Evolutionary conservation across 2,797 vertebrate genomes (phyloP).

Genomic region (Diceros bicornis): DNA sequence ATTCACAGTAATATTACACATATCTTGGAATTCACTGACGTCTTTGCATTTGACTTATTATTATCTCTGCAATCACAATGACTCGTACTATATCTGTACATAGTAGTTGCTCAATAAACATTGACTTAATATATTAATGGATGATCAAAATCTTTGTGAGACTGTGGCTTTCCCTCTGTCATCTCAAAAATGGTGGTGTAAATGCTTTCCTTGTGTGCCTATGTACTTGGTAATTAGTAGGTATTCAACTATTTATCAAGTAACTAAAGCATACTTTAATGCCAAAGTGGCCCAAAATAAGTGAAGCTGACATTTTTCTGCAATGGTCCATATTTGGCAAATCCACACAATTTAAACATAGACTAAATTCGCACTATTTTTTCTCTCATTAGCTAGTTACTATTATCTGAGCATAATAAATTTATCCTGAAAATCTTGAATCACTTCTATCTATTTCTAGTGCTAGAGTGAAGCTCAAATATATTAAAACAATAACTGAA

Average conservation of each 20-base stretch:
- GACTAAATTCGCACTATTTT: neutral
- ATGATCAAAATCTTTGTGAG: neutral
- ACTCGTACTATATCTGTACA: neutral
- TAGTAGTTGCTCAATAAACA: neutral
- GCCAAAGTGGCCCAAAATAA: neutral
- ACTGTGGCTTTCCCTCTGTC: neutral
- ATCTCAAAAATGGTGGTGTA: neutral
- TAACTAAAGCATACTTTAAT: neutral
- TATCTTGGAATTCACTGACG: neutral
- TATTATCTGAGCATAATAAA: slow-evolving; percentile 11
- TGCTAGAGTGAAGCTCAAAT: neutral
- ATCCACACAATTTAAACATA: neutral
- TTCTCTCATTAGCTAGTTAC: neutral
- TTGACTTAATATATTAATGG: neutral
- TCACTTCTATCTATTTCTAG: neutral
- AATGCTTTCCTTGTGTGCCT: neutral
- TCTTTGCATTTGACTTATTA: neutral
- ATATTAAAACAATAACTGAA: neutral
- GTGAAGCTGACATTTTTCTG: neutral
- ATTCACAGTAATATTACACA: neutral
- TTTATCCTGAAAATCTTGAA: neutral
- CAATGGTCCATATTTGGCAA: neutral
- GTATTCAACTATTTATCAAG: neutral
- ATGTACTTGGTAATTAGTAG: neutral
- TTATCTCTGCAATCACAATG: neutral